These are phyloP conservation scores for Drosophila busckii DNA, from an alignment of 1,140 invertebrate species.

Conservation along the genomic window DNA sequence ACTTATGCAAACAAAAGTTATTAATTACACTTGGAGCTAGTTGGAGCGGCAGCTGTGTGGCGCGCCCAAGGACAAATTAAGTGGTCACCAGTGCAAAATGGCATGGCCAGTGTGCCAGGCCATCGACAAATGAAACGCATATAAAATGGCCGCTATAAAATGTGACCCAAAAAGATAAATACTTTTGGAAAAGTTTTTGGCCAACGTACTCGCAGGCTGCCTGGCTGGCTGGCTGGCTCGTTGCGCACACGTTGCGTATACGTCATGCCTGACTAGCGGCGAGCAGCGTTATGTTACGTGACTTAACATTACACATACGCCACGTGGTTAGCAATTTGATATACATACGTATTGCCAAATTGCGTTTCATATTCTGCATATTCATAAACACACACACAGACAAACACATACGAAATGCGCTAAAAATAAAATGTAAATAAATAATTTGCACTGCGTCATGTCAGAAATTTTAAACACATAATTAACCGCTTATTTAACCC, in stretches of 20 bases:
- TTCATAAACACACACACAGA: slow-evolving; percentile 26
- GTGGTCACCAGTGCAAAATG: slow-evolving; percentile 50
- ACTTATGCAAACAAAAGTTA: slow-evolving; percentile 64
- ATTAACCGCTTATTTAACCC: slow-evolving; percentile 78
- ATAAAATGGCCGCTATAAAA: slow-evolving; percentile 43
- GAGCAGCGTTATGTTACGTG: not conserved
- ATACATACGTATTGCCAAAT: slow-evolving; percentile 48
- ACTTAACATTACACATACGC: slow-evolving; percentile 48
- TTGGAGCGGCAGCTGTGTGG: slow-evolving; percentile 26
- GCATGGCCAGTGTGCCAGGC: slow-evolving; percentile 42
- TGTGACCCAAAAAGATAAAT: slow-evolving; percentile 65
- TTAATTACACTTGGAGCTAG: slow-evolving; percentile 60
- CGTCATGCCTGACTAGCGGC: slow-evolving; percentile 36
- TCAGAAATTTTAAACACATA: slow-evolving; percentile 77
- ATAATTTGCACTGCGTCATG: slow-evolving; percentile 75
- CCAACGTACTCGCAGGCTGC: slow-evolving; percentile 25
- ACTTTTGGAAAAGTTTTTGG: slow-evolving; percentile 49
- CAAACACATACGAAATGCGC: slow-evolving; percentile 25
- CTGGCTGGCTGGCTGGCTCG: slow-evolving; percentile 4
- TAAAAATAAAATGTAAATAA: slow-evolving; percentile 74
- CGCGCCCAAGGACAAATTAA: slow-evolving; percentile 57
- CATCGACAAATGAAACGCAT: slow-evolving; percentile 51
- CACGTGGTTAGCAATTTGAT: slow-evolving; percentile 22
- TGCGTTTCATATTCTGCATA: slow-evolving; percentile 57
- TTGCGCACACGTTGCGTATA: slow-evolving; percentile 56